Evolutionary conservation across 2,797 vertebrate species (phyloP).

Genomic region (Gallinago nigripennis): DNA sequence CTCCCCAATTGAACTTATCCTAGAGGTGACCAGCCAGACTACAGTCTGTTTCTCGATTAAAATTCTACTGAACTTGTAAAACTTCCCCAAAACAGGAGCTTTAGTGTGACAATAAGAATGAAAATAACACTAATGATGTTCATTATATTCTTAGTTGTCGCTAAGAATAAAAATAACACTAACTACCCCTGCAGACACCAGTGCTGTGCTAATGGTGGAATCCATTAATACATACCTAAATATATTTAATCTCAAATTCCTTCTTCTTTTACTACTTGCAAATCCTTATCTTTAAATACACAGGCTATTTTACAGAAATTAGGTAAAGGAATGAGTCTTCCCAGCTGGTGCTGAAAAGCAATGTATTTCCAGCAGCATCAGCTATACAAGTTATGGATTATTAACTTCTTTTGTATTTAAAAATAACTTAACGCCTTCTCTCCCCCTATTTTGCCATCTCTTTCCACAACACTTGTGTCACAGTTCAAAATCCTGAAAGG

Average conservation of each 20-base stretch:
- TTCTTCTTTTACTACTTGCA: not conserved
- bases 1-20: not conserved
- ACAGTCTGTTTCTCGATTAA: fast-evolving
- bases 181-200: fast-evolving
- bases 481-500: not conserved
- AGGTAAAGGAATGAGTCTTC: too few relatives aligned
- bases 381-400: not conserved
- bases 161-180: too few relatives aligned
- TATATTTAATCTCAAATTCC: fast-evolving
- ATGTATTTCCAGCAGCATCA: fast-evolving
- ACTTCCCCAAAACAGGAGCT: not conserved
- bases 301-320: fast-evolving
- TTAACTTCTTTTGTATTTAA: not conserved
- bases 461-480: not conserved
- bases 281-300: too few relatives aligned
- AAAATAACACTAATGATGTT: too few relatives aligned
- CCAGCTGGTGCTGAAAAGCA: not conserved
- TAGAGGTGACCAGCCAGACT: fast-evolving
- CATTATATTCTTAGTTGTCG: too few relatives aligned
- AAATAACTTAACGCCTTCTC: not conserved
- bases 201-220: not conserved
- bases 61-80: not conserved
- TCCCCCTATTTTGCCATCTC: not conserved
- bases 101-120: not conserved
- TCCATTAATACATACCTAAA: not conserved